Conservation (phyloP, 2,797 vertebrate species). For the Eulemur coronatus region DNA sequence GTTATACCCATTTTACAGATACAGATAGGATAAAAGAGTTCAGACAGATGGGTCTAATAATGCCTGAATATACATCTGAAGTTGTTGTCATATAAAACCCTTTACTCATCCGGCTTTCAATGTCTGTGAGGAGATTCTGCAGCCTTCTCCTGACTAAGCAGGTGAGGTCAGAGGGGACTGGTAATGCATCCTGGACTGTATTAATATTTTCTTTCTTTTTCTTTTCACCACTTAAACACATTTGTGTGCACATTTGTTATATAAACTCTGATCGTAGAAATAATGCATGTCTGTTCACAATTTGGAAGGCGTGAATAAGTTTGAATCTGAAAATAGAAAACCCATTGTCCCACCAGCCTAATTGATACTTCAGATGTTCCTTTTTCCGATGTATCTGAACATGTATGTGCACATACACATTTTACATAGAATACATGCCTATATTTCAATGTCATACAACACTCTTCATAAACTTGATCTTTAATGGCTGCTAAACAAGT, state of each 20-base stretch:
- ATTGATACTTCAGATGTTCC: background rate
- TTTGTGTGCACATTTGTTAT: background rate
- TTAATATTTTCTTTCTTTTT: background rate
- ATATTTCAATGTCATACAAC: slow-evolving; percentile 47
- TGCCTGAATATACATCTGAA: background rate
- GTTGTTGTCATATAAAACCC: background rate
- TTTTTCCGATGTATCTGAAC: background rate
- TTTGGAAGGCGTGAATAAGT: slow-evolving; percentile 46
- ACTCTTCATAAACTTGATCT: slow-evolving; percentile 31
- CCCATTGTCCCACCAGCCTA: background rate
- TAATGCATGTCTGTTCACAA: background rate
- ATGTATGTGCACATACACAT: fast-evolving
- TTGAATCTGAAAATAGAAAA: slow-evolving; percentile 43
- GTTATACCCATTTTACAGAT: background rate
- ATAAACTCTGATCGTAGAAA: background rate
- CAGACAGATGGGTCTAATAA: background rate
- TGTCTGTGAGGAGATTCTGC: background rate
- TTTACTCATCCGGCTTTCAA: background rate
- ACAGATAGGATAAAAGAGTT: background rate
- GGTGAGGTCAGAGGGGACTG: background rate
- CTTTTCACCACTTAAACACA: background rate
- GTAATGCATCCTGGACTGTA: background rate
- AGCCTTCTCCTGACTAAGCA: background rate
- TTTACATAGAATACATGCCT: background rate
- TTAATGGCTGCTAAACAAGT: slow-evolving; percentile 58